These are phyloP conservation scores for Oscheius sp. DNA, from an alignment of 1,140 invertebrate genomes.

Conservation along the genomic window DNA sequence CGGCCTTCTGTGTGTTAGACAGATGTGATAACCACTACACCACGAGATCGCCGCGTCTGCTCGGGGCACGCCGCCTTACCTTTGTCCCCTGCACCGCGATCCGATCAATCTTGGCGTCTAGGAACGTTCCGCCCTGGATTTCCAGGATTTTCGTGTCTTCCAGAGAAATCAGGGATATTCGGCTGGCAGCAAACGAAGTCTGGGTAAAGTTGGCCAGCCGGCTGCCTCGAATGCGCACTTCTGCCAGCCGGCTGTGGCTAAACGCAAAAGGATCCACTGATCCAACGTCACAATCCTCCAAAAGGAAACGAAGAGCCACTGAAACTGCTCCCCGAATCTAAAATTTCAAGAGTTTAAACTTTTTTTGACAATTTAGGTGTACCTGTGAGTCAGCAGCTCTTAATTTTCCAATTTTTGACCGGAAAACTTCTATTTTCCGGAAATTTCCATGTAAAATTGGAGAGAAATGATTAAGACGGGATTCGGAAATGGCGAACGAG, in stretches of 20 bases:
- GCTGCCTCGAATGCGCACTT: not conserved
- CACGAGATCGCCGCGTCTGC: not conserved
- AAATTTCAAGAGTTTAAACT: too few relatives aligned
- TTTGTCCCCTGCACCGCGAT: not conserved
- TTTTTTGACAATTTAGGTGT: not conserved
- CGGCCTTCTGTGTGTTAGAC: constrained; percentile 43
- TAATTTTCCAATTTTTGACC: not conserved
- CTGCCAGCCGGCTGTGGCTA: not conserved
- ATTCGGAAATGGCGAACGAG: not conserved
- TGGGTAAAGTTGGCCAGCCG: not conserved
- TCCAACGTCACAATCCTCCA: not conserved
- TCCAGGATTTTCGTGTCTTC: not conserved
- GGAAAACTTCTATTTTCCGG: not conserved
- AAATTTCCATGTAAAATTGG: not conserved
- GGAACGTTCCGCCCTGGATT: not conserved
- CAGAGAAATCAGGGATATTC: not conserved
- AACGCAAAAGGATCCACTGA: not conserved
- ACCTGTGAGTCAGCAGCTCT: not conserved
- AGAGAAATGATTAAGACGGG: not conserved
- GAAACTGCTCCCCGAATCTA: not conserved
- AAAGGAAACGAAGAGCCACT: not conserved
- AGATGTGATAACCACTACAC: constrained; percentile 13
- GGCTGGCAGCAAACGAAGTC: not conserved
- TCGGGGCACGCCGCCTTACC: not conserved
- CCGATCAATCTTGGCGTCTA: not conserved